Evolutionary conservation across 2,888 invertebrate genomes (phyloP).

Genomic region (Neuroscelio doddi): DNA sequence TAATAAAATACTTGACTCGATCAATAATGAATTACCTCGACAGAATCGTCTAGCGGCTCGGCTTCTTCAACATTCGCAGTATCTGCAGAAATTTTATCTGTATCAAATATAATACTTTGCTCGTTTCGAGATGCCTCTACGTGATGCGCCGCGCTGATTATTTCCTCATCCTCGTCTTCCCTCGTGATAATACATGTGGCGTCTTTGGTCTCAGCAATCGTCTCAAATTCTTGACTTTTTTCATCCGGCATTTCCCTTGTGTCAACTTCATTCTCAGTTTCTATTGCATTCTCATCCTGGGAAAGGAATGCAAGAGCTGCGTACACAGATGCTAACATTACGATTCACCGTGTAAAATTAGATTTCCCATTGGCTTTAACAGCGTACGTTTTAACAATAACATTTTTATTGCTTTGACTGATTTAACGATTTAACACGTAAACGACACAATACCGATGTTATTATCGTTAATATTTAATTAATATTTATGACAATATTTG

Average conservation of each 20-base stretch:
- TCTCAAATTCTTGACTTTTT: conserved; percentile 26
- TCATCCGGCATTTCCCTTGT: conserved; percentile 29
- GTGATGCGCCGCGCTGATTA: conserved; percentile 33
- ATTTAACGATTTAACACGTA: conserved; percentile 10
- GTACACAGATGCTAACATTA: neutral
- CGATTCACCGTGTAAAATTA: conserved; percentile 20
- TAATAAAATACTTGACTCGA: neutral
- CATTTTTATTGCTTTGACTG: conserved; percentile 25
- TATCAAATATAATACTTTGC: conserved; percentile 19
- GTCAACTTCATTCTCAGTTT: conserved; percentile 31
- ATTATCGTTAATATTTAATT: too few species aligned
- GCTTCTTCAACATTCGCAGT: conserved; percentile 20
- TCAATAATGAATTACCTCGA: conserved; percentile 10
- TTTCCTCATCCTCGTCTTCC: conserved; percentile 34
- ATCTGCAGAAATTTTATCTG: conserved; percentile 25
- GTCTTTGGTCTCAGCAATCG: conserved; percentile 14
- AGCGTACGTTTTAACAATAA: conserved; percentile 21
- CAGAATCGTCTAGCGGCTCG: conserved; percentile 2
- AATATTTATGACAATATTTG: too few species aligned
- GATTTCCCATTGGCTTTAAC: conserved; percentile 40
- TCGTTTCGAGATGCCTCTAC: conserved; percentile 11
- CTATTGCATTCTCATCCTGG: conserved; percentile 26
- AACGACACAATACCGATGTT: neutral
- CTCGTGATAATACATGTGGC: conserved; percentile 20
- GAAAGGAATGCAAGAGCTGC: conserved; percentile 11